Base-by-base conservation (phyloP, 23 tunicate genomes). In the Oikopleura albicans region DNA sequence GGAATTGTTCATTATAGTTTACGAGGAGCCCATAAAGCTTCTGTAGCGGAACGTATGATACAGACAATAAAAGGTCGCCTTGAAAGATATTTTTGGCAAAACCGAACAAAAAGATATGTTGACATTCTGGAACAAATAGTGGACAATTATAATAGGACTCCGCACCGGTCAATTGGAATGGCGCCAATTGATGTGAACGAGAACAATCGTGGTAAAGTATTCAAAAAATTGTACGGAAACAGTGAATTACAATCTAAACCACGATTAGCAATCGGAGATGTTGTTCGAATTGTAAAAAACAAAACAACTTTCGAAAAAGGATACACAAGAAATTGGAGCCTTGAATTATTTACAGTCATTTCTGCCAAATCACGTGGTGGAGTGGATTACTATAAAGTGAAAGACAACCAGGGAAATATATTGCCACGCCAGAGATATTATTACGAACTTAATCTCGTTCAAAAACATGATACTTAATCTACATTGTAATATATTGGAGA, bases 131-230 rank as follows among this genome's bases (percentile, higher is more conserved):
- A 16, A 29, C 34, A 16, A 12, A 71, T 71, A 71, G 35, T 29
- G 31, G 35, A 71, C 28, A 29, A 29, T 2, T 71, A 71, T 71
- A 71, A 71, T 31, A 12, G 4, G 2, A 71, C 79, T 71, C 79
- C 79, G 28, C 79, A 71, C 35, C 33, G 79, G 2, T 71, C 79
- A 16, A 71, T 71, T 31, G 79, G 79, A 4, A 71, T 71, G 79
- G 79, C 79, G 28, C 79, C 79, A 71, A 71, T 2, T 29, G 34
- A 27, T 22, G 79, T 71, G 4, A 2, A 16, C 27, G 4, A 34
- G 31, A 16, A 27, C 28, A 71, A 71, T 71, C 28, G 33, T 12
- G 79, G 37, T 12, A 16, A 71, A 29, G 79, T 71, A 12, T 71
- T 71, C 79, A 71, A 16, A 12, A 16, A 29, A 71, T 2, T 71